Conservation (phyloP, 2,797 vertebrate genomes). For the Sebastes elongatus region DNA sequence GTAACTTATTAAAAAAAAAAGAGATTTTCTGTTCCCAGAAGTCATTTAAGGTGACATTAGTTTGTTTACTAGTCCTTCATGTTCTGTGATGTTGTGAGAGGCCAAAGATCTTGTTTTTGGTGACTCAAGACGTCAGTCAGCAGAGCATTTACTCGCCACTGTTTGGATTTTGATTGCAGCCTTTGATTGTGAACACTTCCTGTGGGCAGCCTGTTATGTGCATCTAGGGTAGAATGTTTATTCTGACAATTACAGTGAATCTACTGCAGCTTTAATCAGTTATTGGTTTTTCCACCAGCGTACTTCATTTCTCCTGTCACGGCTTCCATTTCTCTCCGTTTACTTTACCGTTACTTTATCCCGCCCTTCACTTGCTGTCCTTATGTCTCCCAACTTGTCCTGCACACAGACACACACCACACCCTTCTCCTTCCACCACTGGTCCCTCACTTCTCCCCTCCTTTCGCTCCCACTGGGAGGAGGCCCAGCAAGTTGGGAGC, state of each 20-base stretch:
- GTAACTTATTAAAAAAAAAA: not conserved
- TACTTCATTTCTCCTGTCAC: not conserved
- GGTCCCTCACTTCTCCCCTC: not conserved
- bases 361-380: not conserved
- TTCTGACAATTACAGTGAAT: not conserved
- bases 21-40: not conserved
- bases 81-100: not conserved
- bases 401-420: slow-evolving; percentile 8
- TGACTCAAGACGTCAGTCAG: not conserved
- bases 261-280: not conserved
- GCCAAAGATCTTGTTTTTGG: not conserved
- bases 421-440: slow-evolving; percentile 1
- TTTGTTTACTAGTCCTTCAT: not conserved
- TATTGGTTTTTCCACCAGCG: not conserved
- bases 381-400: not conserved
- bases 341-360: not conserved
- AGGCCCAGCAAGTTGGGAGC: slow-evolving; percentile 15
- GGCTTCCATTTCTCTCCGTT: not conserved
- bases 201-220: not conserved
- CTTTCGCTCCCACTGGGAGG: slow-evolving; percentile 41
- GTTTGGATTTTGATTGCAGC: slow-evolving; percentile 33
- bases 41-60: not conserved
- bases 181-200: slow-evolving; percentile 35
- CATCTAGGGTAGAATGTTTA: not conserved
- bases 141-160: not conserved